Evolutionary conservation across 2,113 vertebrate species (phyloP).

Genomic region (Otus sunia): DNA sequence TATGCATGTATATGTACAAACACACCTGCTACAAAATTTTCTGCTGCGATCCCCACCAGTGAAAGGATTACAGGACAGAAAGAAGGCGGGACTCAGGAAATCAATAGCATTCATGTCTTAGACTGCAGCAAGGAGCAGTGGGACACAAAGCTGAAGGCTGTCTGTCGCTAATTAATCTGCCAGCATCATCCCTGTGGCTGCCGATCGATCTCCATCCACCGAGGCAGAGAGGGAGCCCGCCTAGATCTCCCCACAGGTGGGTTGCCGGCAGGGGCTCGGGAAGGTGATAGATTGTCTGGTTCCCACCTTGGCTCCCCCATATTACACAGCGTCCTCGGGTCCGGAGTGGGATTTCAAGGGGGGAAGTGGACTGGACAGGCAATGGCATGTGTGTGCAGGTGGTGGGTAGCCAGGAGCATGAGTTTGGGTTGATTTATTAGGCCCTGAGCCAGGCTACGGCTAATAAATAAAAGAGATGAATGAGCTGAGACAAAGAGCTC

Average conservation of each 20-base stretch:
- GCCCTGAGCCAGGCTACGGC: background rate
- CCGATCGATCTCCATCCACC: background rate
- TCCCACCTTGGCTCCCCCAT: accelerated
- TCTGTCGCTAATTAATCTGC: background rate
- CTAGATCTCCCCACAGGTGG: background rate
- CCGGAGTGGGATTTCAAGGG: background rate
- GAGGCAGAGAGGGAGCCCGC: background rate
- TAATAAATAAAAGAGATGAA: background rate
- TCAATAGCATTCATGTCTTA: background rate
- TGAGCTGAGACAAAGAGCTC: background rate
- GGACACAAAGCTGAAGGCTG: background rate
- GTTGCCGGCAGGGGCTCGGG: background rate
- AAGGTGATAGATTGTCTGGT: background rate
- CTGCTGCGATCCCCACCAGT: background rate
- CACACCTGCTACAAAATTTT: accelerated
- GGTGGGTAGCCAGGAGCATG: background rate
- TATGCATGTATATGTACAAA: background rate
- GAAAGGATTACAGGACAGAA: background rate
- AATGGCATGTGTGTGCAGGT: accelerated
- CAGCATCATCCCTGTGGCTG: background rate
- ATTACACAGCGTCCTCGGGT: accelerated
- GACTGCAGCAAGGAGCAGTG: background rate
- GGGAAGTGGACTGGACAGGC: background rate
- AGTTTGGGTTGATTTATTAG: background rate
- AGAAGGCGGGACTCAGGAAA: background rate